Evolutionary conservation across 2,113 vertebrate genomes (phyloP).

Genomic region (Raja brachyura): DNA sequence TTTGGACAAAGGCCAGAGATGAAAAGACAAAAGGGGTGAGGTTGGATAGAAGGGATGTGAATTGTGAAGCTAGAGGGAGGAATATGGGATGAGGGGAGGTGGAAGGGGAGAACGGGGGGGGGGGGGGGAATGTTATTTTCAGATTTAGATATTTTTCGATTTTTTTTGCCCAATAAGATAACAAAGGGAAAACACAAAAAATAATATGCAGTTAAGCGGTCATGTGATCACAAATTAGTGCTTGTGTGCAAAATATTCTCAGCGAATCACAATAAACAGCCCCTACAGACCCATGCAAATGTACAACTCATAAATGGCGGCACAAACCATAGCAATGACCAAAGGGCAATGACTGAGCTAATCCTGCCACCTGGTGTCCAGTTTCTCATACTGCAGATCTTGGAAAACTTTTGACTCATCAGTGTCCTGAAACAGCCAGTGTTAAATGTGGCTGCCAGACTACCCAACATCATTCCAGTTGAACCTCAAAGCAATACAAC

Average conservation of each 20-base stretch:
- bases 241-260: background rate
- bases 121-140: too few species aligned
- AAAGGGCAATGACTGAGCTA: background rate
- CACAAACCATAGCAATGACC: background rate
- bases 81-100: too few species aligned
- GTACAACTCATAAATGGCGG: background rate
- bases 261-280: background rate
- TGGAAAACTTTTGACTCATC: background rate
- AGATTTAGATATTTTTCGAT: too few species aligned
- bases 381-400: background rate
- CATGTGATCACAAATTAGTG: background rate
- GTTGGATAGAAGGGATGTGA: too few species aligned
- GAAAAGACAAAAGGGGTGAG: too few species aligned
- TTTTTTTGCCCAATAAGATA: too few species aligned
- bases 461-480: background rate
- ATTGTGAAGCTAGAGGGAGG: too few species aligned
- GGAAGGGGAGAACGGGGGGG: too few species aligned
- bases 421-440: background rate
- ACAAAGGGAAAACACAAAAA: background rate
- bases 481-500: background rate
- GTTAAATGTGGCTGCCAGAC: background rate
- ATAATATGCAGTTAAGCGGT: too few species aligned
- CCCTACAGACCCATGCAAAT: background rate
- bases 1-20: too few species aligned
- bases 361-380: background rate